Evolutionary conservation across 2,888 invertebrate genomes (phyloP).

Genomic region (Shargacucullia verbasci): DNA sequence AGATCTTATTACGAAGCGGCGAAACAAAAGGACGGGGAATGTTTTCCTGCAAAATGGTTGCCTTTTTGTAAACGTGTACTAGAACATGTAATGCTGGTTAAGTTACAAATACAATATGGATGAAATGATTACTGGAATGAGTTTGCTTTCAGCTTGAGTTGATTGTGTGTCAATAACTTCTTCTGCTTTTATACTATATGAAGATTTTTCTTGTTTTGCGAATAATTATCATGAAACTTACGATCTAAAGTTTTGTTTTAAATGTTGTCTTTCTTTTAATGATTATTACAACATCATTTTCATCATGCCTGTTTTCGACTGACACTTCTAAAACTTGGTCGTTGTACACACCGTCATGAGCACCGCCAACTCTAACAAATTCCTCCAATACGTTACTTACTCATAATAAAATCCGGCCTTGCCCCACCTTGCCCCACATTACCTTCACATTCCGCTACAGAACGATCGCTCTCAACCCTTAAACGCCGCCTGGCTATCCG

Average conservation of each 20-base stretch:
- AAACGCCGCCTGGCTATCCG: constrained; percentile 48
- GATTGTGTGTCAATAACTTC: not conserved
- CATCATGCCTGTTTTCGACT: too few species aligned
- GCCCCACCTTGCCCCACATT: constrained; percentile 16
- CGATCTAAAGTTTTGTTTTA: too few species aligned
- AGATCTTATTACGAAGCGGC: constrained; percentile 27
- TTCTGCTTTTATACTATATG: too few species aligned
- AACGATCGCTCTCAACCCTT: constrained; percentile 52
- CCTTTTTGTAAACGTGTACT: not conserved
- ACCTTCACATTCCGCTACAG: constrained; percentile 16
- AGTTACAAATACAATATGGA: constrained; percentile 1
- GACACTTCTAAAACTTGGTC: too few species aligned
- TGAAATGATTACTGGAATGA: constrained; percentile 2
- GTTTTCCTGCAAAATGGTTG: constrained; percentile 19
- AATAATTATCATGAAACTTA: too few species aligned
- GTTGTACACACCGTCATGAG: too few species aligned
- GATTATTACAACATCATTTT: too few species aligned
- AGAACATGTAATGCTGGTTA: constrained; percentile 1
- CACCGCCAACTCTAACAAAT: not conserved
- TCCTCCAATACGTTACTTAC: not conserved
- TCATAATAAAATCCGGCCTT: not conserved
- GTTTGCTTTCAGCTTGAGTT: not conserved
- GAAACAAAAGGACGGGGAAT: constrained; percentile 17
- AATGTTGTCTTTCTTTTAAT: too few species aligned
- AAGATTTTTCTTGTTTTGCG: too few species aligned